phyloP scores from a whole-genome alignment of 2,888 invertebrate species.

The Drosophila mercatorum region DNA sequence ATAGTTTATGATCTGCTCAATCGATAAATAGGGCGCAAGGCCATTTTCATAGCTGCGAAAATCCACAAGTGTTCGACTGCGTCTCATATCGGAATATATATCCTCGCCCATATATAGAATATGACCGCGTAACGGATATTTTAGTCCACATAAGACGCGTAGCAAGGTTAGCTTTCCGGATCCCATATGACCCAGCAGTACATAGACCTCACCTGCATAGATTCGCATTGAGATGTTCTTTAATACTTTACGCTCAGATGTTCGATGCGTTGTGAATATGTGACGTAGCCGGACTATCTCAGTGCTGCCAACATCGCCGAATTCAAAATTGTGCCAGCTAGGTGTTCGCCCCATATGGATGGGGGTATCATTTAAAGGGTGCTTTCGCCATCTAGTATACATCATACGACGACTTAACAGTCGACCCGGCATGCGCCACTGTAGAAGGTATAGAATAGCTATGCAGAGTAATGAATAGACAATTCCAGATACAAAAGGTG shows the following conservation, averaged over 20 bases:
- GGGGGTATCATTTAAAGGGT: neutral
- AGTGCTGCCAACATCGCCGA: conserved; percentile 59
- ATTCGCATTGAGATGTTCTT: conserved; percentile 73
- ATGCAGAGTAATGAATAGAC: conserved; percentile 34
- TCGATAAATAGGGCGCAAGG: conserved; percentile 91
- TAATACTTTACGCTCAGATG: conserved; percentile 48
- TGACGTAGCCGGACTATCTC: conserved; percentile 60
- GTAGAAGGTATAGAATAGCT: conserved; percentile 41
- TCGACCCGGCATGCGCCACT: conserved; percentile 58
- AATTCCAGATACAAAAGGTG: conserved; percentile 43
- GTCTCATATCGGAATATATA: conserved; percentile 86
- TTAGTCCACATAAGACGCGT: conserved; percentile 92
- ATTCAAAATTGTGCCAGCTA: conserved; percentile 72
- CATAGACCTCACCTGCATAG: conserved; percentile 83
- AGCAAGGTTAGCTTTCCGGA: conserved; percentile 96
- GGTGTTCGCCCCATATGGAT: conserved; percentile 42
- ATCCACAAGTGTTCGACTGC: conserved; percentile 88
- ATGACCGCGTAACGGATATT: conserved; percentile 85
- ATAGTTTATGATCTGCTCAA: conserved; percentile 92
- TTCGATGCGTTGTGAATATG: conserved; percentile 54
- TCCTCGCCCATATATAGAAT: conserved; percentile 80
- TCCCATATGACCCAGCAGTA: conserved; percentile 90
- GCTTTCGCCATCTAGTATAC: conserved; percentile 6
- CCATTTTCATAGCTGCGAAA: conserved; percentile 93
- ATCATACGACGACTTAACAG: conserved; percentile 51